These are phyloP conservation scores for Ammodytes marinus DNA, from an alignment of 2,113 vertebrate species.

Conservation along the genomic window DNA sequence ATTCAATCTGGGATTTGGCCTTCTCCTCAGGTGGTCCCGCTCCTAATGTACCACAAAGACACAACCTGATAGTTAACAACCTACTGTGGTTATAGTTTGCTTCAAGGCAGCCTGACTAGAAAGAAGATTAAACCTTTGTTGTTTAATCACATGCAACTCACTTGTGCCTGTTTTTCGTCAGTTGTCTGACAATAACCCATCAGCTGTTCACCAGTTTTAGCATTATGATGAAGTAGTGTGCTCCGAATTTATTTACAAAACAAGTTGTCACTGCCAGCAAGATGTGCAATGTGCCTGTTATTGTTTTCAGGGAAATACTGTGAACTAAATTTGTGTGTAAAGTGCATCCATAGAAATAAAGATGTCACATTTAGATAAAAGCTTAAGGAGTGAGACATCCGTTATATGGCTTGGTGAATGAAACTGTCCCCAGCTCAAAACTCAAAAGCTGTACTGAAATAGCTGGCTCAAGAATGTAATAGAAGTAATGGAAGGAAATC, in stretches of 20 bases:
- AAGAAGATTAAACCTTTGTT: conserved; percentile 31
- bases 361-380: not conserved
- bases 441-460: not conserved
- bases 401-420: not conserved
- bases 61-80: not conserved
- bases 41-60: not conserved
- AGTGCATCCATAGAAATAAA: not conserved
- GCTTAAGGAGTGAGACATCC: not conserved
- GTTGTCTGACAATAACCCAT: conserved; percentile 40
- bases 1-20: not conserved
- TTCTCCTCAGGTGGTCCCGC: not conserved
- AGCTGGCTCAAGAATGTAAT: conserved; percentile 43
- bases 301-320: conserved; percentile 20
- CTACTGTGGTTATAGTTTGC: not conserved
- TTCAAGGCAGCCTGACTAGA: not conserved
- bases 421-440: not conserved
- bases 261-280: not conserved
- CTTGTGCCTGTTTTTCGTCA: conserved; percentile 19
- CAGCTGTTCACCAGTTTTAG: conserved; percentile 20
- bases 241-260: conserved; percentile 25
- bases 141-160: conserved; percentile 3
- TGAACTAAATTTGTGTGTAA: conserved; percentile 17
- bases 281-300: conserved; percentile 18
- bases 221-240: conserved; percentile 26
- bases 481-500: conserved; percentile 50